These are phyloP conservation scores for Ivindomyrus marchei DNA, from an alignment of 2,113 vertebrate genomes.

Conservation along the genomic window DNA sequence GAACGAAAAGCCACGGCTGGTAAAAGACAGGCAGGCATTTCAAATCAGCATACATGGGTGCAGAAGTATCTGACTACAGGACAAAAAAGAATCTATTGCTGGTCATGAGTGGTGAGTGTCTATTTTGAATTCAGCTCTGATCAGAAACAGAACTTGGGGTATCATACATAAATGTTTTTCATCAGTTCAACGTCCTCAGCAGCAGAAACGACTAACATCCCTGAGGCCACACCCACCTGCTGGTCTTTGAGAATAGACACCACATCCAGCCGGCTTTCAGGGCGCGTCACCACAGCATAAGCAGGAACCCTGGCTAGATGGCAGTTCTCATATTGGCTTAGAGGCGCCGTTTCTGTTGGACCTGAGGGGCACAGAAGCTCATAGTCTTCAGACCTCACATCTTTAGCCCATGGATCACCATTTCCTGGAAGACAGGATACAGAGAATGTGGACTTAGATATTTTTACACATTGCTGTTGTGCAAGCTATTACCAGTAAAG, in stretches of 20 bases:
- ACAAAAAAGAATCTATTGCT: neutral
- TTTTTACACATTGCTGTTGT: neutral
- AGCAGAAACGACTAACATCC: neutral
- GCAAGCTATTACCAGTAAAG: neutral
- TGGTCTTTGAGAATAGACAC: conserved; percentile 40
- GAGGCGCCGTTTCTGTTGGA: neutral
- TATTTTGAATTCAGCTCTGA: neutral
- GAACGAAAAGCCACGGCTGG: neutral
- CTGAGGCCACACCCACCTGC: conserved; percentile 45
- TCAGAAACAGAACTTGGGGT: neutral
- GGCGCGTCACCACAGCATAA: conserved; percentile 60
- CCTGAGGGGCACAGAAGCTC: conserved; percentile 49
- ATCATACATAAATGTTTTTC: neutral
- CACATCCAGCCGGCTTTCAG: conserved; percentile 36
- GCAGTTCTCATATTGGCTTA: conserved; percentile 26
- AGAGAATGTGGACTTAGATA: neutral
- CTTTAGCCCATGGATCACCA: conserved; percentile 39
- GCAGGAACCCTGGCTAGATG: conserved; percentile 51
- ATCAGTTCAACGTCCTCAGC: neutral
- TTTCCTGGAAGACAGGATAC: conserved; percentile 32
- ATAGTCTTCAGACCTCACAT: conserved; percentile 34
- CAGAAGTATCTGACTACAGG: neutral
- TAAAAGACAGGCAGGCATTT: neutral
- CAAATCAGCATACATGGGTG: neutral
- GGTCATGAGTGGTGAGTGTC: neutral